phyloP scores from a whole-genome alignment of 2,888 invertebrate species.

The Scrobipalpa costella region DNA sequence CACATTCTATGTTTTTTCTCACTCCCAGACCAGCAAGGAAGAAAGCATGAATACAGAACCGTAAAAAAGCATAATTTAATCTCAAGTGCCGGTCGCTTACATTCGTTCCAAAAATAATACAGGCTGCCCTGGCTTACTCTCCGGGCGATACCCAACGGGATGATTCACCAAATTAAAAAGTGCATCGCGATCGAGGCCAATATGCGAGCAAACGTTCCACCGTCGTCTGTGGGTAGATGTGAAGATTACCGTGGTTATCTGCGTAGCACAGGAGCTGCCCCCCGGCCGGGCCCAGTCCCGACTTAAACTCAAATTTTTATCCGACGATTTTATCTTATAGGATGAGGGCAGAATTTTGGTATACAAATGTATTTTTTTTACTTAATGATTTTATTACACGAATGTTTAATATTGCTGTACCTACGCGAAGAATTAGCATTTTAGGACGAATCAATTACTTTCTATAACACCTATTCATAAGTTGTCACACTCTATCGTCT shows the following conservation, averaged over 20 bases:
- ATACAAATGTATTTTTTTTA: too few relatives aligned
- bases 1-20: too few relatives aligned
- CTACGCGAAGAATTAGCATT: too few relatives aligned
- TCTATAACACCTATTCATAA: not conserved
- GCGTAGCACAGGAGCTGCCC: conserved; percentile 63
- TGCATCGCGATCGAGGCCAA: conserved; percentile 12
- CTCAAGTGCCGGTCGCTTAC: not conserved
- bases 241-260: conserved; percentile 60
- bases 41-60: too few relatives aligned
- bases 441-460: not conserved
- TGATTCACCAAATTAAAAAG: conserved; percentile 19
- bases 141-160: conserved; percentile 23
- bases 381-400: too few relatives aligned
- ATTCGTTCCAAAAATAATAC: not conserved
- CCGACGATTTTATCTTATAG: conserved; percentile 23
- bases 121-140: not conserved
- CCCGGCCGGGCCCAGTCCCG: conserved; percentile 53
- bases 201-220: not conserved
- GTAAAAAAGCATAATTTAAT: not conserved
- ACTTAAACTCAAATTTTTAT: conserved; percentile 42
- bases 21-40: too few relatives aligned
- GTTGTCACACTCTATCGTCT: not conserved
- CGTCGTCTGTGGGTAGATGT: conserved; percentile 46
- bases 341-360: not conserved
- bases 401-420: too few relatives aligned